Percentiles rank a stretch among this genome's conserved stretches.
Evolutionary conservation across 1,140 invertebrate genomes (phyloP).

Genomic region (Contarinia nasturtii): DNA sequence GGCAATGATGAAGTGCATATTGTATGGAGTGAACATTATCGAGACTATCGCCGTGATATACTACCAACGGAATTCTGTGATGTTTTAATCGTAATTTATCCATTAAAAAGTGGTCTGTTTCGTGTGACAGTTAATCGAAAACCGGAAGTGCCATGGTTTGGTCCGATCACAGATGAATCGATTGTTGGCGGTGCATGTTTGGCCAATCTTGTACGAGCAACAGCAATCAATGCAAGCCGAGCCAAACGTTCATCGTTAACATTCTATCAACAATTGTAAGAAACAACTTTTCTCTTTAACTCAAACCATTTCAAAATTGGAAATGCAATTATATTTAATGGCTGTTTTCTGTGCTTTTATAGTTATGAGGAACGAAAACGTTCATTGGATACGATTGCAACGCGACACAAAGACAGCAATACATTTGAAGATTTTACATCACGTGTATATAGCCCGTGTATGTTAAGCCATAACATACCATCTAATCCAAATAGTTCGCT

Average conservation of each 20-base stretch:
- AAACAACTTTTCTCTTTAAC: neutral
- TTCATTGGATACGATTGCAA: conserved; percentile 71
- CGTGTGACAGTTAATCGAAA: conserved; percentile 70
- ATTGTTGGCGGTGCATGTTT: conserved; percentile 68
- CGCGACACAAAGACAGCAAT: conserved; percentile 68
- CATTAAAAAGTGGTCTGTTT: conserved; percentile 60
- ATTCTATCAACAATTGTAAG: conserved; percentile 82
- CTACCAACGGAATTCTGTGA: conserved; percentile 99
- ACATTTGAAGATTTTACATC: conserved; percentile 86
- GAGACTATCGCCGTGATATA: conserved; percentile 90
- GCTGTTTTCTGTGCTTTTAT: conserved; percentile 8
- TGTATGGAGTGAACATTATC: conserved; percentile 93
- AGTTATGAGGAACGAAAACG: conserved; percentile 83
- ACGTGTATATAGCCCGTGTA: conserved; percentile 63
- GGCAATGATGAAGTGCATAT: conserved; percentile 99
- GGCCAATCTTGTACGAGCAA: conserved; percentile 75
- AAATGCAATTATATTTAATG: neutral
- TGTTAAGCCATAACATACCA: conserved; percentile 14
- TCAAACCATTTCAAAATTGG: neutral
- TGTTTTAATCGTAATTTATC: conserved; percentile 94
- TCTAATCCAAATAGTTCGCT: too few relatives aligned
- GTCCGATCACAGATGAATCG: conserved; percentile 87
- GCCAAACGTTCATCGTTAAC: conserved; percentile 73
- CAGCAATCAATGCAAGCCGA: conserved; percentile 80
- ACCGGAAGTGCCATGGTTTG: conserved; percentile 82